phyloP scores from a whole-genome alignment of 2,113 vertebrate species.

The Gadus macrocephalus region DNA sequence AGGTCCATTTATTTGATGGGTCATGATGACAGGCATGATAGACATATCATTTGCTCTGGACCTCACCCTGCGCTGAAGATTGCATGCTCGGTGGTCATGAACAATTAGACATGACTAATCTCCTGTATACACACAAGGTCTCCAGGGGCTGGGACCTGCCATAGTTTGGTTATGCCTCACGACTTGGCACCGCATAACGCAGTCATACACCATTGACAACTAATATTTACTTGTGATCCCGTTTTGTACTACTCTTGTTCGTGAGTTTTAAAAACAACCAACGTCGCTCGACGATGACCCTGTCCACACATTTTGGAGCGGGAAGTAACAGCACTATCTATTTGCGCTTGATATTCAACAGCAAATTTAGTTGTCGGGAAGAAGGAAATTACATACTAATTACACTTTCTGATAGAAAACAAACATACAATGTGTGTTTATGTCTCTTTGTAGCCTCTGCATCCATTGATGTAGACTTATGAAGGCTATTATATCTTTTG shows the following conservation, averaged over 20 bases:
- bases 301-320: too few relatives aligned
- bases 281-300: constrained; percentile 7
- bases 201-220: constrained; percentile 12
- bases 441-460: too few relatives aligned
- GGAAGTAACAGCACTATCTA: too few relatives aligned
- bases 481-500: too few relatives aligned
- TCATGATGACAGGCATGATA: constrained; percentile 46
- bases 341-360: too few relatives aligned
- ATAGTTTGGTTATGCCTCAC: constrained; percentile 51
- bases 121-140: constrained; percentile 37
- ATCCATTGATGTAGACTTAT: too few relatives aligned
- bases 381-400: too few relatives aligned
- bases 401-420: too few relatives aligned
- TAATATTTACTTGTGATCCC: constrained; percentile 55
- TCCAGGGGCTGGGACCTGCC: constrained; percentile 27
- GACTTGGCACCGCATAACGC: constrained; percentile 24
- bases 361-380: too few relatives aligned
- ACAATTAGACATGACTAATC: constrained; percentile 58
- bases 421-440: too few relatives aligned
- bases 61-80: constrained; percentile 51
- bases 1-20: too few relatives aligned
- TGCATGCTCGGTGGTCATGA: constrained; percentile 41
- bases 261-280: constrained; percentile 22
- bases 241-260: constrained; percentile 31
- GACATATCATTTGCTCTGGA: constrained; percentile 32